Evolutionary conservation across 2,888 invertebrate genomes (phyloP), one percentile per base, ranked within the genome.

Genomic region (Ganaspis brasiliensis): DNA sequence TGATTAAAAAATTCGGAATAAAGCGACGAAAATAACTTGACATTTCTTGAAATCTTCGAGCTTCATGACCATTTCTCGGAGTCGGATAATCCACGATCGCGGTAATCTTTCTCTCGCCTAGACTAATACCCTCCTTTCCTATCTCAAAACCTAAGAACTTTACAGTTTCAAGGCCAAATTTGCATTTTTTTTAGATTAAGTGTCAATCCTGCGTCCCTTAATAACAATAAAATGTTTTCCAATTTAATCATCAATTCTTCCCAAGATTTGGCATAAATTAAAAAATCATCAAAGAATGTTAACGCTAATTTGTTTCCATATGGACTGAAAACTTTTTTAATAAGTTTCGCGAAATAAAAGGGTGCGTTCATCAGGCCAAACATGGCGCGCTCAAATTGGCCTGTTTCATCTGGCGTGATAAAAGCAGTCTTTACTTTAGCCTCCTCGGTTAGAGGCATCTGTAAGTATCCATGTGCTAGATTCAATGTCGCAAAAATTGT

Each of bases 131-230:
- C 1, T 19, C 16, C 16, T 40, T 52, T 0, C 63, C 26, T 0
- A 78, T 31, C 5, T 31, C 57, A 71, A 84, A 85, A 9, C 89
- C 88, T 9, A 89, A 77, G 59, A 82, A 86, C 14, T 83, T 75
- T 0, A 89, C 79, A 59, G 81, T 56, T 6, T 61, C 57, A 12
- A 73, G 63, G 5, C n/a, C n/a, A n/a, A n/a, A n/a, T n/a, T n/a
- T n/a, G n/a, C n/a, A n/a, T n/a, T n/a, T n/a, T n/a, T n/a, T 26
- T 72, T 0, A 84, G 57, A 40, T 87, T 87, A 1, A 90, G 56
- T 0, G 85, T 89, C 6, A 87, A 67, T 0, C 83, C 79, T 0
- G 84, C 83, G n/a, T 76, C 40, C 14, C 76, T 67, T 1, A 86
- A 70, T 37, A 40, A 19, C 2, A 14, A 16, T 16, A 40, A 57